A percentile compares a stretch with the other conserved stretches of the same genome.
phyloP scores from a whole-genome alignment of 2,797 vertebrate genomes.

The Synaphobranchus kaupii region DNA sequence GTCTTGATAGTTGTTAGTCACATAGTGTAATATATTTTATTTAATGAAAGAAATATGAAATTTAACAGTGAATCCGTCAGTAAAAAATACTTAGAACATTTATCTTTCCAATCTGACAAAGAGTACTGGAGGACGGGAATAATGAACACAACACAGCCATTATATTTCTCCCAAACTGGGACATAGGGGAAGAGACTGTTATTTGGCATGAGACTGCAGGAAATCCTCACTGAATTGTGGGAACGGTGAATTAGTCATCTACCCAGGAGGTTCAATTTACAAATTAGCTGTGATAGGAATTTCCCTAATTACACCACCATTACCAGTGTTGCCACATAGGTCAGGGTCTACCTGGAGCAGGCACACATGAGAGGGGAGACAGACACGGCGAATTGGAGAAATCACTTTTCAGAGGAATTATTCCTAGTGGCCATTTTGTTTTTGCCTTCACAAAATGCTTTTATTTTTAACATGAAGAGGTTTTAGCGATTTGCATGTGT shows the following conservation, averaged over 20 bases:
- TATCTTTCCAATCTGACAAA: neutral
- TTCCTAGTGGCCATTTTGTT: neutral
- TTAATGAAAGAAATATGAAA: neutral
- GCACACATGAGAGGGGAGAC: neutral
- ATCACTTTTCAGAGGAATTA: neutral
- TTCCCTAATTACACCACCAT: slow-evolving; percentile 18
- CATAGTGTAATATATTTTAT: neutral
- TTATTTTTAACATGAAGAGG: neutral
- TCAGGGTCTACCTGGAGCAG: slow-evolving; percentile 16
- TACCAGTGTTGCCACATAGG: slow-evolving; percentile 3
- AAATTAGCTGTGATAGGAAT: slow-evolving; percentile 15
- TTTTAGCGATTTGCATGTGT: neutral
- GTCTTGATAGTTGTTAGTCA: neutral
- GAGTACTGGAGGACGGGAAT: neutral
- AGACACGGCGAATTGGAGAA: neutral
- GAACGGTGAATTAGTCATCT: slow-evolving; percentile 13
- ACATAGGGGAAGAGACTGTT: neutral
- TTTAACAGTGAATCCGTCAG: neutral
- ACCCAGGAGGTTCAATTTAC: slow-evolving; percentile 15
- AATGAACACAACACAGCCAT: neutral
- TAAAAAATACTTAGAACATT: neutral
- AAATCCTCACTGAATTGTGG: slow-evolving; percentile 15
- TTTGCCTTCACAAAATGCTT: neutral
- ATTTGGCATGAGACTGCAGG: neutral
- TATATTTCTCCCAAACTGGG: slow-evolving; percentile 15